A percentile compares a stretch with the other conserved stretches of the same genome.
phyloP scores from a whole-genome alignment of 2,797 vertebrate species.

The Eupleurogrammus muticus region DNA sequence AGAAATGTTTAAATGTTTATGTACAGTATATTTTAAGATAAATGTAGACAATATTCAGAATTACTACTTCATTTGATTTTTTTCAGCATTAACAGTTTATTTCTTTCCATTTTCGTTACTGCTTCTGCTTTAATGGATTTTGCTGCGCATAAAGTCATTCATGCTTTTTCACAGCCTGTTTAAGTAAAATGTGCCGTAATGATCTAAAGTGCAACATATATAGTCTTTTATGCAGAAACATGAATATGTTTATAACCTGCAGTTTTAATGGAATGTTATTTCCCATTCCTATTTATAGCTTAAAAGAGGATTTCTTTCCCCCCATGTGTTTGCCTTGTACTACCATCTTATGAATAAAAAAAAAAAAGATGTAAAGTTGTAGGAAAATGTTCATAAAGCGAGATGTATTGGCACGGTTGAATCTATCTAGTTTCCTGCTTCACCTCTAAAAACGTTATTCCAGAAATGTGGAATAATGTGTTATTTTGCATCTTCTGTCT shows the following conservation, averaged over 20 bases:
- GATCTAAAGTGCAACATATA: not conserved
- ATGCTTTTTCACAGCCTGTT: not conserved
- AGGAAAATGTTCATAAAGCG: no score
- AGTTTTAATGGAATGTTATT: no score
- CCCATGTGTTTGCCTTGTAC: not conserved
- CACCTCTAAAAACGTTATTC: no score
- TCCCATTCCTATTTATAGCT: not conserved
- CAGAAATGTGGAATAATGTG: no score
- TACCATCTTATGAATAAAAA: no score
- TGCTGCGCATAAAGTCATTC: not conserved
- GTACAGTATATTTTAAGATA: no score
- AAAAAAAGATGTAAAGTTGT: no score
- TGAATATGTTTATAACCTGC: no score
- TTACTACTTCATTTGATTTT: not conserved
- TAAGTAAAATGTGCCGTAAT: not conserved
- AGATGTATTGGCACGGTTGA: not conserved
- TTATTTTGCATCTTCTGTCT: no score
- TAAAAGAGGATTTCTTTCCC: not conserved
- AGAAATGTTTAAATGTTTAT: not conserved
- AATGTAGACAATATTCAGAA: no score
- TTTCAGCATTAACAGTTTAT: not conserved
- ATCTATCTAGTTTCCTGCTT: not conserved
- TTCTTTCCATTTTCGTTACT: not conserved
- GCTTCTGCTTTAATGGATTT: not conserved
- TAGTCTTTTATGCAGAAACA: not conserved